Base-by-base conservation (phyloP, 1,140 invertebrate species). In the Episyrphus balteatus region DNA sequence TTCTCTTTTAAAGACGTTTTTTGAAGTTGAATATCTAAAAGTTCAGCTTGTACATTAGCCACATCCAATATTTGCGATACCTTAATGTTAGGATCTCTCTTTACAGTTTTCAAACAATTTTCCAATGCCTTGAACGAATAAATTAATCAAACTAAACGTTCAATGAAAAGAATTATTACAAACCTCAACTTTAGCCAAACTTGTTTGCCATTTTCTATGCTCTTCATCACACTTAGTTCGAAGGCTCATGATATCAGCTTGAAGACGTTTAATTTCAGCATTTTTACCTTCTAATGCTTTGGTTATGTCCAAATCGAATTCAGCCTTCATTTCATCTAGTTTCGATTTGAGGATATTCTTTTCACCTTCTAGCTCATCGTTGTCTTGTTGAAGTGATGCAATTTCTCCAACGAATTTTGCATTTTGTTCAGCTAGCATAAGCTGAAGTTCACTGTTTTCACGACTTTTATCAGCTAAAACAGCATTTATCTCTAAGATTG, bases 361-460 rank as follows among this genome's bases (percentile, higher is more conserved):
- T 31, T 68, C 66, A 26, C 54, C 55, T 45, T 64, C 59, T 18
- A 68, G 43, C 36, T 66, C 53, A 14, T 66, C 53, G 19, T 62
- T 57, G 40, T 68, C 59, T 42, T 61, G 55, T 39, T 59, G 58
- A 34, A 72, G 17, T 5, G 61, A 52, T 39, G 55, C 53, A 47
- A 61, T 53, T 37, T 65, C 59, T 26, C 53, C 36, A 34, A 53
- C 55, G 9, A 65, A 62, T 46, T 73, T 71, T 19, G 70, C 61
- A 37, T 71, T 69, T 31, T 70, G 69, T 39, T 75, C 70, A 12
- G 70, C 69, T 6, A 72, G 56, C 34, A 73, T 62, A 18, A 71
- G 51, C 38, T 73, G 68, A 18, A 76, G 58, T 48, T 73, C 70
- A 47, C 76, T 71, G 49, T 71, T 73, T 57, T 75, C 74, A 14